Percentiles rank a stretch among this genome's conserved stretches.
phyloP scores from a whole-genome alignment of 2,113 vertebrate genomes.

The Alligator mississippiensis region DNA sequence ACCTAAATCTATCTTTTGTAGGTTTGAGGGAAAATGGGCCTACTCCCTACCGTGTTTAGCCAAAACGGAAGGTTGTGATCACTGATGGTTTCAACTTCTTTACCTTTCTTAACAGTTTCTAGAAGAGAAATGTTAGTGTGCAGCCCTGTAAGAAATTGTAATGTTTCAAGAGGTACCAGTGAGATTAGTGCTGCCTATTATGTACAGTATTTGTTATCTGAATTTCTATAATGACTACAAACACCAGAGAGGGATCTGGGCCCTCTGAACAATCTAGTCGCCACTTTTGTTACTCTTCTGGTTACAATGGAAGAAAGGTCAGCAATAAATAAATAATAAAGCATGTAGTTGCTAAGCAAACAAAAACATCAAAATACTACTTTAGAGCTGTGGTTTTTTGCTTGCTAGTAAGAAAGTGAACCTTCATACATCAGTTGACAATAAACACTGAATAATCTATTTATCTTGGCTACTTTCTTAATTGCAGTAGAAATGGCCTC shows the following conservation, averaged over 20 bases:
- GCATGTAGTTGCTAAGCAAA: neutral
- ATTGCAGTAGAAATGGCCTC: neutral
- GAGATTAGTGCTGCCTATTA: neutral
- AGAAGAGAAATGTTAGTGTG: neutral
- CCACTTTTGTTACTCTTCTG: accelerated
- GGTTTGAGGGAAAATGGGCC: neutral
- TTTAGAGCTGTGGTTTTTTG: neutral
- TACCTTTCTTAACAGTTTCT: neutral
- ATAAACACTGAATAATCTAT: neutral
- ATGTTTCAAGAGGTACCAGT: accelerated
- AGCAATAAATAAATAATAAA: neutral
- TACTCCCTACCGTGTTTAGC: neutral
- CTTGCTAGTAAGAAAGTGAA: too few species aligned
- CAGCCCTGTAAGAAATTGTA: neutral
- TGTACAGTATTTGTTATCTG: neutral
- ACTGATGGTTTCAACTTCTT: accelerated
- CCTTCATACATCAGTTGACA: neutral
- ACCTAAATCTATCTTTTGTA: neutral
- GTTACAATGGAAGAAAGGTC: neutral
- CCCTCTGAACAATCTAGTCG: neutral
- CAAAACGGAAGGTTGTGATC: accelerated
- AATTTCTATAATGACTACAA: neutral
- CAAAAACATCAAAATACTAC: accelerated
- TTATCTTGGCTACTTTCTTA: neutral
- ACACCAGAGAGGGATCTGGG: neutral